Percentiles rank a stretch among this genome's conserved stretches.
These are phyloP conservation scores for Lepidocyrtinus sp. DNA, from an alignment of 2,888 invertebrate species.

Conservation along the genomic window DNA sequence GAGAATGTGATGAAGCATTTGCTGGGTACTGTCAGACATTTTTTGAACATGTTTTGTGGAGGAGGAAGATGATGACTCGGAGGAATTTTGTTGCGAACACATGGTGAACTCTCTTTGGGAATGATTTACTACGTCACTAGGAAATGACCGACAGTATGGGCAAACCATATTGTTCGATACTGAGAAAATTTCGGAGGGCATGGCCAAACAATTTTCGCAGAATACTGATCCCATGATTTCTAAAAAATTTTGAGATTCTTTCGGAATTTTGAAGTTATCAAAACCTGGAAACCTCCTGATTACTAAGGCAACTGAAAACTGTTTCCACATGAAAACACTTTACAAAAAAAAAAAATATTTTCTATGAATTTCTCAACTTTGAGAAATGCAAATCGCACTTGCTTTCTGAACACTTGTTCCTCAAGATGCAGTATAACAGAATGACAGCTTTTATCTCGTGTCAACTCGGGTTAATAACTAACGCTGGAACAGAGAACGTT, in stretches of 20 bases:
- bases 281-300: background rate
- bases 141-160: conserved; percentile 39
- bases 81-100: conserved; percentile 38
- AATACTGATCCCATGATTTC: conserved; percentile 26
- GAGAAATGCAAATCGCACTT: background rate
- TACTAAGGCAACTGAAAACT: background rate
- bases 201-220: conserved; percentile 25
- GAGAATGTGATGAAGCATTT: conserved; percentile 8
- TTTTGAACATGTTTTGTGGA: conserved; percentile 10
- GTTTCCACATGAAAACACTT: background rate
- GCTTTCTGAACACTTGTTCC: conserved; percentile 1
- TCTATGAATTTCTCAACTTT: too few species aligned
- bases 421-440: conserved; percentile 20
- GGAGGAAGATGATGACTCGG: conserved; percentile 13
- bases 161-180: conserved; percentile 21
- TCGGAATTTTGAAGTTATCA: background rate
- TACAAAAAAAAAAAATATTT: background rate
- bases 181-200: conserved; percentile 4
- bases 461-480: background rate
- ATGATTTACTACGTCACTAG: background rate
- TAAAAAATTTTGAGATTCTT: conserved; percentile 9
- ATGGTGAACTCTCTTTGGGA: conserved; percentile 20
- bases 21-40: background rate
- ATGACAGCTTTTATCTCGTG: conserved; percentile 9
- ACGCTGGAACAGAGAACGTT: conserved; percentile 26